Evolutionary conservation across 2,113 vertebrate species (phyloP).

Genomic region (Malurus alboscapulatus): DNA sequence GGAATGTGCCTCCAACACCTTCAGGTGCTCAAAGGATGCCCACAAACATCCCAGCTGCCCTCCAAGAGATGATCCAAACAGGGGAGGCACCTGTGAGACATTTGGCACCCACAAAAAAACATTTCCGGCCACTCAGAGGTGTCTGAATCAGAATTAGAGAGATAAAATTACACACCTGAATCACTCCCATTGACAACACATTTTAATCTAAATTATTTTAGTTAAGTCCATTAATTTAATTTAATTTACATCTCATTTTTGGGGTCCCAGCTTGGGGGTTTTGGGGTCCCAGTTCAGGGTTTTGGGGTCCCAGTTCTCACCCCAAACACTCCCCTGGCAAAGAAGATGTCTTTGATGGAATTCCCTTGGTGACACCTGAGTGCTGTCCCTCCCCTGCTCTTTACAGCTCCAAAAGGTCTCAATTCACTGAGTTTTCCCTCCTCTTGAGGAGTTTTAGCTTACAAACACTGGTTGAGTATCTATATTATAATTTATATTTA

Average conservation of each 20-base stretch:
- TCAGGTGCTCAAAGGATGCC: background rate
- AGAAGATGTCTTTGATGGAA: background rate
- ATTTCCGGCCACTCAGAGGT: background rate
- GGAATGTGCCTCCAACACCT: background rate
- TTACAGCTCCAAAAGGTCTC: background rate
- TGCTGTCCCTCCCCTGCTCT: background rate
- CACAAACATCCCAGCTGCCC: background rate
- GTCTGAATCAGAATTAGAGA: background rate
- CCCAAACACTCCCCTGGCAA: background rate
- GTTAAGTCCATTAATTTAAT: background rate
- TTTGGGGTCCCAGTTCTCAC: too few relatives aligned
- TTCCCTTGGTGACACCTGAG: accelerated
- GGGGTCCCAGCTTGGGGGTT: too few relatives aligned
- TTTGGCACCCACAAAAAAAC: background rate
- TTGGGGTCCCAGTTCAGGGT: too few relatives aligned
- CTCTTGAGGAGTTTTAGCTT: background rate
- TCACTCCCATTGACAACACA: accelerated
- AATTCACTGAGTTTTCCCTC: background rate
- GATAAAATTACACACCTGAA: background rate
- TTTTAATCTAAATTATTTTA: background rate
- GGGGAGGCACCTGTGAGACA: accelerated
- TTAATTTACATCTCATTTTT: background rate
- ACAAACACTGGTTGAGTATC: background rate
- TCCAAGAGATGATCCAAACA: background rate
- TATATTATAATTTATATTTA: background rate